Percentiles rank a stretch among this genome's conserved stretches.
Conservation (phyloP, 1,140 invertebrate species). For the Pseudomyrmex dendroicus region DNA sequence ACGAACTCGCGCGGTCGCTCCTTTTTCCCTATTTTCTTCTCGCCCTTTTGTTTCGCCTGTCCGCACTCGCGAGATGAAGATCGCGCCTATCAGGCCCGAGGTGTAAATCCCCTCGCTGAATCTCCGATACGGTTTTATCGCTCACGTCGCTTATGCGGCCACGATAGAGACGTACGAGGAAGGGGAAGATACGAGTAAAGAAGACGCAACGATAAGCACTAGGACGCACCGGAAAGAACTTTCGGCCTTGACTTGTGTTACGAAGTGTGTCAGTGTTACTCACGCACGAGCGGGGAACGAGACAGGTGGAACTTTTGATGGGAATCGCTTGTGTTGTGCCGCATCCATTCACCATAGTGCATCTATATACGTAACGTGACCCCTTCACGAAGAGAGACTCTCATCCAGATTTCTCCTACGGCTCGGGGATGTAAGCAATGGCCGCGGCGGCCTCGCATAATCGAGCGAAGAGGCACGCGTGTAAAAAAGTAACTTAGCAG, state of each 20-base stretch:
- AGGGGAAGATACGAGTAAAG: constrained; percentile 22
- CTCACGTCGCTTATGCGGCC: constrained; percentile 14
- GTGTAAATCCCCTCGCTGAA: constrained; percentile 57
- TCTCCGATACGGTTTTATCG: constrained; percentile 47
- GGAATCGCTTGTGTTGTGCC: constrained; percentile 20
- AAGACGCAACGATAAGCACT: constrained; percentile 51
- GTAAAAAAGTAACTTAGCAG: background rate
- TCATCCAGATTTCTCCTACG: constrained; percentile 51
- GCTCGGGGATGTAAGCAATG: constrained; percentile 5
- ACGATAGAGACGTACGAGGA: constrained; percentile 17
- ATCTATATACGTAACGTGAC: constrained; percentile 40
- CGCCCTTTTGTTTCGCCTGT: constrained; percentile 68
- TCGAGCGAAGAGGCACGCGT: background rate
- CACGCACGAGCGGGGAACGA: background rate
- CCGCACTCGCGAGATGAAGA: constrained; percentile 67
- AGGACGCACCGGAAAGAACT: constrained; percentile 39
- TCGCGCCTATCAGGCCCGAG: constrained; percentile 59
- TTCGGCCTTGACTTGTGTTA: constrained; percentile 52
- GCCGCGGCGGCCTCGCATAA: constrained; percentile 10
- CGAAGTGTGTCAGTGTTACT: constrained; percentile 66
- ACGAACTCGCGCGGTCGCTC: background rate
- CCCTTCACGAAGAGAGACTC: background rate
- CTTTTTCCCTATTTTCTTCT: constrained; percentile 49
- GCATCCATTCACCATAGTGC: constrained; percentile 41
- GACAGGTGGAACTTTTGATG: constrained; percentile 32